Evolutionary conservation across 2,113 vertebrate genomes (phyloP).

Genomic region (Silurus meridionalis): DNA sequence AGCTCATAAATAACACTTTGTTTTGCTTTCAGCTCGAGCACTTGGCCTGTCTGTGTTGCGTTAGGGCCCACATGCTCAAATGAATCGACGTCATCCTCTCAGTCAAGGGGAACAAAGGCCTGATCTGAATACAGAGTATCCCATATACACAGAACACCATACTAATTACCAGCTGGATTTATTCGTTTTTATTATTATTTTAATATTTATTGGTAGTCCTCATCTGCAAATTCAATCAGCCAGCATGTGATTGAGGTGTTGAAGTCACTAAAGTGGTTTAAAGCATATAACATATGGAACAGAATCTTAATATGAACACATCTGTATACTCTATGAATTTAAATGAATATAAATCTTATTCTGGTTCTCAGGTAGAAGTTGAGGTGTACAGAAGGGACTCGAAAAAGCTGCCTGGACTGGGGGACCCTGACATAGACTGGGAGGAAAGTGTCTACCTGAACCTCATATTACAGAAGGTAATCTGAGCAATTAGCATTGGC

Average conservation of each 20-base stretch:
- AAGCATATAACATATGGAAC: neutral
- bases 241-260: neutral
- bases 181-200: neutral
- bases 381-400: constrained; percentile 97
- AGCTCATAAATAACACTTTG: constrained; percentile 27
- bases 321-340: neutral
- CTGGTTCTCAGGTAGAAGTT: constrained; percentile 84
- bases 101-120: constrained; percentile 26
- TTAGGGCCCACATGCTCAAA: constrained; percentile 8
- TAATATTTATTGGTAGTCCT: neutral
- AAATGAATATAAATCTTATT: neutral
- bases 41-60: constrained; percentile 1
- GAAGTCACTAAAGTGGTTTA: neutral
- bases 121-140: constrained; percentile 24
- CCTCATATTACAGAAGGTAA: constrained; percentile 94
- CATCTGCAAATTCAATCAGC: neutral
- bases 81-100: constrained; percentile 12
- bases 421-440: constrained; percentile 98
- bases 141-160: neutral
- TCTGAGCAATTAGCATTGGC: neutral
- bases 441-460: constrained; percentile 98
- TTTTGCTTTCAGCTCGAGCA: constrained; percentile 20
- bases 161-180: neutral
- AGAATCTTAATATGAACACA: neutral
- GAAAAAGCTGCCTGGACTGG: constrained; percentile 94